Evolutionary conservation across 2,113 vertebrate genomes (phyloP).

Genomic region (Urocitellus parryii): DNA sequence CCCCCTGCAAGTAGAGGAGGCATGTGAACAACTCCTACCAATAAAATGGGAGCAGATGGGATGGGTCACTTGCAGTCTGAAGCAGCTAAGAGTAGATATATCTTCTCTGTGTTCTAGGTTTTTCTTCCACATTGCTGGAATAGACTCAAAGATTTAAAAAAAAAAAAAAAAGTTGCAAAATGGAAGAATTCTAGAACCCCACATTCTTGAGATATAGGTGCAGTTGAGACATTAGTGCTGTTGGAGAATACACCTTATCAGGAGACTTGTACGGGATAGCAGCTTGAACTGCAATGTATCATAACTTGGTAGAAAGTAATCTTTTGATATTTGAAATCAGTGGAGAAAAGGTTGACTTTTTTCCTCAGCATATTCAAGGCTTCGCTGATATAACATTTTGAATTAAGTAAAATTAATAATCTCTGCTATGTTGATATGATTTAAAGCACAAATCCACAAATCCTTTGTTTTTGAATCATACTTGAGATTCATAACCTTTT

Average conservation of each 20-base stretch:
- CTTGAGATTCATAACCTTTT: neutral
- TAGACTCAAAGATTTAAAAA: too few species aligned
- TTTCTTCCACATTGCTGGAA: neutral
- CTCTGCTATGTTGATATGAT: neutral
- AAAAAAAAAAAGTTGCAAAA: too few species aligned
- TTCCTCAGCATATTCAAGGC: neutral
- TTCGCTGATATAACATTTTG: neutral
- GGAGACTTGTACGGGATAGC: neutral
- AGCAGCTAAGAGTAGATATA: neutral
- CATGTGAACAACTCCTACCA: neutral
- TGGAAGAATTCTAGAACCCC: too few species aligned
- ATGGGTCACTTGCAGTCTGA: neutral
- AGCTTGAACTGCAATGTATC: neutral
- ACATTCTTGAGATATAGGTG: too few species aligned
- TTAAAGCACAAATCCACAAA: neutral
- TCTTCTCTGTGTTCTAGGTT: neutral
- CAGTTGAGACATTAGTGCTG: neutral
- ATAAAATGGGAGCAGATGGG: neutral
- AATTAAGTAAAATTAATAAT: neutral
- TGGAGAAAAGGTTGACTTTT: neutral
- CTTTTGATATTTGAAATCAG: neutral
- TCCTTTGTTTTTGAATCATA: conserved; percentile 13
- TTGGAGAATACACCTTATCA: neutral
- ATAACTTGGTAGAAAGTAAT: neutral
- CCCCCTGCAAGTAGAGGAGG: neutral